Base-by-base conservation (phyloP, 1,140 invertebrate species). In the Brachionus rotundiformis region DNA sequence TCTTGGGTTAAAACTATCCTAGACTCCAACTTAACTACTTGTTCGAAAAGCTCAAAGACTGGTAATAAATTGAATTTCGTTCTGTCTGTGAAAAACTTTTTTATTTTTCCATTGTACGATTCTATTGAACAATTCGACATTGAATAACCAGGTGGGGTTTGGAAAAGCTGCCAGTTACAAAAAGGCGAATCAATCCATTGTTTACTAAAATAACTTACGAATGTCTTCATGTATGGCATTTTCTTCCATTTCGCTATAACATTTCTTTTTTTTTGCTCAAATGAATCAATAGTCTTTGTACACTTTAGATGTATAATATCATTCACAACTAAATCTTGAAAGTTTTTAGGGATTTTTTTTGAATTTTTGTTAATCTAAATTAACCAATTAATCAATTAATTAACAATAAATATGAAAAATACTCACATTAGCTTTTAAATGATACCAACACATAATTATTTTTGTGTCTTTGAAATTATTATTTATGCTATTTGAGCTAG, bases 131-230 rank as follows among this genome's bases (percentile, higher is more conserved):
- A 23, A 61, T 61, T 61, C 23, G 59, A 23, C 59, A 61, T 61
- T 61, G 59, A 19, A 61, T 25, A 61, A 23, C 59, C 59, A 25
- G 59, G n/a, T 61, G 59, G 59, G n/a, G n/a, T n/a, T n/a, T n/a
- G n/a, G n/a, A n/a, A n/a, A n/a, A n/a, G n/a, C n/a, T n/a, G n/a
- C n/a, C 59, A 61, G 3, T 61, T 61, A 61, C 59, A 61, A 25
- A 61, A 61, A 25, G 59, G 59, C 8, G 59, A 61, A 61, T 61
- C 25, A 19, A 61, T 10, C 59, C 59, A 61, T 61, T 61, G 59
- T 27, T 61, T 61, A 8, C 8, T 61, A 61, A 61, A 61, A 61
- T 61, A 61, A 10, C 25, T 16, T 23, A 61, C 16, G 25, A 61
- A 61, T 23, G n/a, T 61, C 25, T 25, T 61, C 25, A 16, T 10